These are phyloP conservation scores for Babyrousa celebensis DNA, from an alignment of 2,797 vertebrate species.

Conservation along the genomic window DNA sequence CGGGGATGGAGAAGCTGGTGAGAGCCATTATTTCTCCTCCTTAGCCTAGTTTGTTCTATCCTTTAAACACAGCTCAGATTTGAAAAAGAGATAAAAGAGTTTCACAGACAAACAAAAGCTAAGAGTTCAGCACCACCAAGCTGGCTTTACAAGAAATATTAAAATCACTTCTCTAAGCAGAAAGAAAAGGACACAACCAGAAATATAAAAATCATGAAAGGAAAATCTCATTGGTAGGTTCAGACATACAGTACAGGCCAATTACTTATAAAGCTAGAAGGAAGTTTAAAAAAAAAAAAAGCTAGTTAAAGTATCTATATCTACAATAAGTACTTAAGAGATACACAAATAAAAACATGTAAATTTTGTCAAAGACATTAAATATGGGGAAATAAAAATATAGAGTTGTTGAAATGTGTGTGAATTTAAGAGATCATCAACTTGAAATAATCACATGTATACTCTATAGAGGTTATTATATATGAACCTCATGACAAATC, in stretches of 20 bases:
- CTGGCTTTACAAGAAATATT: not conserved
- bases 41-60: too few relatives aligned
- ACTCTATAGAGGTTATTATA: not conserved
- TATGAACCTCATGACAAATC: not conserved
- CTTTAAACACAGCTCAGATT: not conserved
- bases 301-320: not conserved
- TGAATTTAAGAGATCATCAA: not conserved
- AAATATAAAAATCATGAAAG: not conserved
- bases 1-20: not conserved
- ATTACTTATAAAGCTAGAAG: not conserved
- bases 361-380: not conserved
- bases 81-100: not conserved
- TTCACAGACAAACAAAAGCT: not conserved
- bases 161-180: not conserved
- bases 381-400: not conserved
- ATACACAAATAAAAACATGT: not conserved
- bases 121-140: not conserved
- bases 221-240: not conserved
- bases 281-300: not conserved
- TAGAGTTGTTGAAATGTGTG: not conserved
- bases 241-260: not conserved
- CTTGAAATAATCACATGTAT: not conserved
- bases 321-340: not conserved
- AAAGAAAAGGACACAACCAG: not conserved
- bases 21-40: not conserved